Percentiles rank a stretch among this genome's conserved stretches.
phyloP scores from a whole-genome alignment of 2,888 invertebrate genomes.

The Drosophila putrida region DNA sequence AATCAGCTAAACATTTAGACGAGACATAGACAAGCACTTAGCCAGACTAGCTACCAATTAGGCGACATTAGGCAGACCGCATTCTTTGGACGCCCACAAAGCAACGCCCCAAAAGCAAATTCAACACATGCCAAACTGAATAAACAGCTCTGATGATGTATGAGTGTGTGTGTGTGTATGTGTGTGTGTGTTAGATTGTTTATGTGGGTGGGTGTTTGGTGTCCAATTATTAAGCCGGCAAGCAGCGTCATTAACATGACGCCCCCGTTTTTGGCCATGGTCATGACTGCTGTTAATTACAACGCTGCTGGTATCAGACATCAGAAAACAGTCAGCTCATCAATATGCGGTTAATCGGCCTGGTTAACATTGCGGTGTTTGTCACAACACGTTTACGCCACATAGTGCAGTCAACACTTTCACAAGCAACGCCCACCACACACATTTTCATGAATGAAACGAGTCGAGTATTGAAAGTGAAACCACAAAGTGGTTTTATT shows the following conservation, averaged over 20 bases:
- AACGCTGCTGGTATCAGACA: conserved; percentile 24
- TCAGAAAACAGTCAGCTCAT: conserved; percentile 53
- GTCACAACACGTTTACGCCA: conserved; percentile 49
- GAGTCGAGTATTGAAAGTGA: conserved; percentile 39
- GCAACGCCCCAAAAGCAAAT: conserved; percentile 26
- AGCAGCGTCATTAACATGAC: conserved; percentile 55
- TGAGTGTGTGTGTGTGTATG: conserved; percentile 10
- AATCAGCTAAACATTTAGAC: conserved; percentile 21
- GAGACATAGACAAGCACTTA: conserved; percentile 25
- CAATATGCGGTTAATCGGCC: conserved; percentile 63
- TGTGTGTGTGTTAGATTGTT: conserved; percentile 20
- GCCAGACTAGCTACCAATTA: conserved; percentile 49
- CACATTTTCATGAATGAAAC: conserved; percentile 47
- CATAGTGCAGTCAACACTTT: conserved; percentile 54
- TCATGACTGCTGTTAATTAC: conserved; percentile 69
- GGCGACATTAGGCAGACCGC: conserved; percentile 60
- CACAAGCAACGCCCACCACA: conserved; percentile 54
- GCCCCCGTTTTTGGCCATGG: conserved; percentile 41
- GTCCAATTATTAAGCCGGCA: conserved; percentile 60
- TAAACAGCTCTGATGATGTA: conserved; percentile 54
- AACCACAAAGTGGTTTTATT: conserved; percentile 20
- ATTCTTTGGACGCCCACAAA: conserved; percentile 65
- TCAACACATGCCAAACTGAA: conserved; percentile 36
- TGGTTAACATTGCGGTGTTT: conserved; percentile 30
- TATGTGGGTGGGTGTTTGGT: conserved; percentile 39